A percentile compares a stretch with the other conserved stretches of the same genome.
These are phyloP conservation scores for Limnephilus rhombicus DNA, from an alignment of 2,888 invertebrate genomes.

Conservation along the genomic window DNA sequence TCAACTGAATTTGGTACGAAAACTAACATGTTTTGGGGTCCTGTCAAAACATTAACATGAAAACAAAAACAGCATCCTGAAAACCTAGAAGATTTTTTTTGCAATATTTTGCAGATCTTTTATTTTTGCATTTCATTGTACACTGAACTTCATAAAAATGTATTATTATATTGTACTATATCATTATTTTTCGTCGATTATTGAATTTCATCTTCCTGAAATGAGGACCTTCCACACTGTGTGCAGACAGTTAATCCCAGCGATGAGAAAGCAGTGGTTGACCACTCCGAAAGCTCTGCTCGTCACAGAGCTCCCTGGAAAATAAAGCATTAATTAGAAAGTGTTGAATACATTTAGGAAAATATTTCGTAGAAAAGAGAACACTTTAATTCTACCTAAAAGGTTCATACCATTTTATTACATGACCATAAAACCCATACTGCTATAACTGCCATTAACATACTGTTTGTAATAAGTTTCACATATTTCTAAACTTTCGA, in stretches of 20 bases:
- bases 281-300: neutral
- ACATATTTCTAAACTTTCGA: too few species aligned
- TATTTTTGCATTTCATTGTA: neutral
- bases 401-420: too few species aligned
- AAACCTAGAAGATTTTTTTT: neutral
- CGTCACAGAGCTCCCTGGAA: conserved; percentile 16
- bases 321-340: neutral
- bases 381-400: too few species aligned
- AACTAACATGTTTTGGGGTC: neutral
- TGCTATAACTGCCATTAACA: too few species aligned
- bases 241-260: conserved; percentile 31
- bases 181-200: neutral
- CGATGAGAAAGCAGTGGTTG: conserved; percentile 37
- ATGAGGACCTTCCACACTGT: conserved; percentile 54
- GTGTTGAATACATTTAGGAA: too few species aligned
- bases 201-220: conserved; percentile 50
- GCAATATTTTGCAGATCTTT: neutral
- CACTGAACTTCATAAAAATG: conserved; percentile 3
- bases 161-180: conserved; percentile 18
- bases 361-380: too few species aligned
- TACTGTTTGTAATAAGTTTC: too few species aligned
- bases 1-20: neutral
- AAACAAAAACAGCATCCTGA: neutral
- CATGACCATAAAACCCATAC: too few species aligned
- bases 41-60: neutral